Evolutionary conservation across 2,113 vertebrate species (phyloP), one percentile per base, ranked within the genome.

Genomic region (Brachyistius frenatus): DNA sequence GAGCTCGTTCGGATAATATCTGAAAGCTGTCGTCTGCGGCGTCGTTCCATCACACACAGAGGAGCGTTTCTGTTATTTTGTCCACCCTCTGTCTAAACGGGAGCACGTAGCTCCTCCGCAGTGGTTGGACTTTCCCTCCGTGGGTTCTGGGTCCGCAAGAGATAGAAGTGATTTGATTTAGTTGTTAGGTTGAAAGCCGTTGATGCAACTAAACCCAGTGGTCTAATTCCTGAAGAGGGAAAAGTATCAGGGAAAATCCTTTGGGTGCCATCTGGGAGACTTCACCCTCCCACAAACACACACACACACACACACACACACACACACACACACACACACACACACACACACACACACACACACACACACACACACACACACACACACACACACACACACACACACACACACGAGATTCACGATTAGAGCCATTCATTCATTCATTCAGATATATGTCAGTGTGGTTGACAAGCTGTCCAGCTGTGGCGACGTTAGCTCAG

Each of bases 191-290:
- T 15, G 30, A 84, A 92, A 88, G 89, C 84, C 16, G 80, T 73
- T 70, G 81, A 81, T 86, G 81, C 87, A 82, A 89, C 79, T 90
- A 91, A 92, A 91, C 83, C 87, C 88, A 85, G 57, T 57, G 86
- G 88, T 90, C 88, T 93, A 91, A 93, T 93, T 93, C 92, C 88
- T 91, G 84, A 85, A 92, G 84, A 90, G 89, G 77, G 57, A 87
- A 58, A 87, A 78, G 73, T 84, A 88, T 87, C 84, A 88, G 85
- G 78, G 86, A 81, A 88, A 90, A 93, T 93, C 91, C 87, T 86
- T 47, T 76, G 86, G 90, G 78, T 78, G 88, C 92, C 92, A 93
- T 93, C 92, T 93, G 92, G 90, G 87, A 89, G 83, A 87, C 83
- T 83, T 86, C 72, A 41, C 41, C 62, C 77, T 62, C 58, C 58